These are phyloP conservation scores for Carapus acus DNA, from an alignment of 2,797 vertebrate species.

Conservation along the genomic window DNA sequence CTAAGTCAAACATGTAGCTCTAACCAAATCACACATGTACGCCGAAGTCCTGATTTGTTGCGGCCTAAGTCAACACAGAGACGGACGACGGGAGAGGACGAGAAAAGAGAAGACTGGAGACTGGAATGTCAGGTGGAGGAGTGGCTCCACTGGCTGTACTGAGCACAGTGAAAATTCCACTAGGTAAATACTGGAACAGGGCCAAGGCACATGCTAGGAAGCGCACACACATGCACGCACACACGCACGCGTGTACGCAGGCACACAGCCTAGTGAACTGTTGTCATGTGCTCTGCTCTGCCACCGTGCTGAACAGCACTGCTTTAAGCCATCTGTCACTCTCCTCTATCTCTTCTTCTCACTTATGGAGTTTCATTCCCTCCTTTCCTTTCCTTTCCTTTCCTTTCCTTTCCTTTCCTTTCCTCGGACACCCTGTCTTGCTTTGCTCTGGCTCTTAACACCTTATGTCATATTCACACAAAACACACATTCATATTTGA, in stretches of 20 bases:
- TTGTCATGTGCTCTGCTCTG: slow-evolving; percentile 63
- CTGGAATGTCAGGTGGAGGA: slow-evolving; percentile 60
- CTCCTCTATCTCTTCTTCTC: slow-evolving; percentile 33
- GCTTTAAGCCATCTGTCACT: slow-evolving; percentile 64
- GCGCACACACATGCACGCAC: too few relatives aligned
- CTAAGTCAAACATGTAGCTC: slow-evolving; percentile 40
- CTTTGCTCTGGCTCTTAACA: slow-evolving; percentile 1
- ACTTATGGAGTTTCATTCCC: slow-evolving; percentile 1
- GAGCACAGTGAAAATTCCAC: slow-evolving; percentile 43
- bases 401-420: slow-evolving; percentile 4
- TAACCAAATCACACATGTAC: slow-evolving; percentile 5
- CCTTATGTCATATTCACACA: slow-evolving; percentile 3
- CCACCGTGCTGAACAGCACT: slow-evolving; percentile 64
- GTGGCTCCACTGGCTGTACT: slow-evolving; percentile 45
- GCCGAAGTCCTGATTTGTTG: slow-evolving; percentile 36
- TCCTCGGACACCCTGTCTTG: slow-evolving; percentile 19
- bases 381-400: slow-evolving; percentile 12
- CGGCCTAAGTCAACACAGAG: slow-evolving; percentile 47
- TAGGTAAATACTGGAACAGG: slow-evolving; percentile 57
- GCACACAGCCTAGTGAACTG: slow-evolving; percentile 47
- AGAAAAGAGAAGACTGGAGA: slow-evolving; percentile 35
- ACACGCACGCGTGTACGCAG: slow-evolving; percentile 14
- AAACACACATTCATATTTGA: neutral
- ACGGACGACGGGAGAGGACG: slow-evolving; percentile 41
- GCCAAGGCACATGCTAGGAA: slow-evolving; percentile 35